Percentiles rank a stretch among this genome's conserved stretches.
Conservation (phyloP, 2,888 invertebrate genomes). For the Ichneumoninae sp. region DNA sequence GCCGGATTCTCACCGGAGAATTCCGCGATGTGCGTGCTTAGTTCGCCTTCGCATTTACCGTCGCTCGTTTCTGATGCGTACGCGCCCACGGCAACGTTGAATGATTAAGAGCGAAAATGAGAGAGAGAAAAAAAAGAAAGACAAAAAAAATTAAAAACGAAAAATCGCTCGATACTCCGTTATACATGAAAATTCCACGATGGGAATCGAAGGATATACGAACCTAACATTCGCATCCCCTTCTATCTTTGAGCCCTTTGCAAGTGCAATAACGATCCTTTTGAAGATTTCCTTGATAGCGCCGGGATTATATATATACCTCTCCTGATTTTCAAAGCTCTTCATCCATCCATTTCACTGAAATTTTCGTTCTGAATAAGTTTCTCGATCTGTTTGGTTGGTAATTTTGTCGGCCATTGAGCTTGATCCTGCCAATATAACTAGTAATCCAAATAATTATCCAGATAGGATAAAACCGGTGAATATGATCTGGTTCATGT, state of each 20-base stretch:
- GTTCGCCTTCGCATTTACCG: constrained; percentile 52
- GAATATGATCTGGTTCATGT: too few relatives aligned
- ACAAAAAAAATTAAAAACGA: background rate
- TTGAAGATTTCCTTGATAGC: constrained; percentile 4
- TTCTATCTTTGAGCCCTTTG: background rate
- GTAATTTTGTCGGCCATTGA: background rate
- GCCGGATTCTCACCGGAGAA: constrained; percentile 44
- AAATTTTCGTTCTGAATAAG: background rate
- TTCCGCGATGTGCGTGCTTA: constrained; percentile 44
- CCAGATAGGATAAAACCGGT: background rate
- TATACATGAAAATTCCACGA: constrained; percentile 7
- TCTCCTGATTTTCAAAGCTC: background rate
- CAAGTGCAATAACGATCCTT: background rate
- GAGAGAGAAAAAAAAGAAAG: background rate
- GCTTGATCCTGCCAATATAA: background rate
- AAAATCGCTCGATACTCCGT: background rate
- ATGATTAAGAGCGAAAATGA: constrained; percentile 14
- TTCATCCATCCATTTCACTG: background rate
- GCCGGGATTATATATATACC: background rate
- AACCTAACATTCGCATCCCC: background rate
- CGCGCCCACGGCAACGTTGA: constrained; percentile 24
- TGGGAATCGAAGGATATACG: background rate
- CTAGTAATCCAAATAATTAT: background rate
- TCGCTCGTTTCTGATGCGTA: constrained; percentile 21
- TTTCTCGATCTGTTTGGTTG: background rate